Conservation (phyloP, 2,888 invertebrate genomes). For the Augochlorella aurata region DNA sequence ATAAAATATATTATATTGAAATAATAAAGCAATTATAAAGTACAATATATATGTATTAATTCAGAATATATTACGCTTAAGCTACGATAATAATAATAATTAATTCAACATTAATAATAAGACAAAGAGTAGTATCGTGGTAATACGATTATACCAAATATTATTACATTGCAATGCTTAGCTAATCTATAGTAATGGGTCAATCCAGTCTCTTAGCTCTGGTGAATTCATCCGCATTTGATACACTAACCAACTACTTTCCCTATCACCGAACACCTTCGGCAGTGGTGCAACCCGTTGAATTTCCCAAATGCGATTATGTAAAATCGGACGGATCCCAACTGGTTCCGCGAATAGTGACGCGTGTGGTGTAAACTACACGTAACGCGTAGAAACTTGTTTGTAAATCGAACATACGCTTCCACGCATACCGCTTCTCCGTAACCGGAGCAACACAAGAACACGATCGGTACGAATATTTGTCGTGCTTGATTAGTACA, state of each 20-base stretch:
- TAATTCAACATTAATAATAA: background rate
- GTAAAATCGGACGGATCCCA: conserved; percentile 43
- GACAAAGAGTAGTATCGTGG: background rate
- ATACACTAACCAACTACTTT: conserved; percentile 36
- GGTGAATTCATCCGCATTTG: conserved; percentile 12
- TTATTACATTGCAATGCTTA: conserved; percentile 2
- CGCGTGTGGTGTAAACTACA: conserved; percentile 23
- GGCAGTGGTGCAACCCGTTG: conserved; percentile 20
- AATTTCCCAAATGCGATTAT: conserved; percentile 54
- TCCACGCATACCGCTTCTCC: background rate
- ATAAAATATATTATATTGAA: too few relatives aligned
- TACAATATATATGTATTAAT: too few relatives aligned
- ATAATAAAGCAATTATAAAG: too few relatives aligned
- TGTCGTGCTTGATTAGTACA: background rate
- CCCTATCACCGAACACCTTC: conserved; percentile 8
- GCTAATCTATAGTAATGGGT: background rate
- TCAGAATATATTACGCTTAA: background rate
- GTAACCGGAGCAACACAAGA: conserved; percentile 12
- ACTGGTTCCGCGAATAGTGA: conserved; percentile 29
- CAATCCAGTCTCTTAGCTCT: background rate
- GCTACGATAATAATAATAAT: background rate
- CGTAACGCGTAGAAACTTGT: conserved; percentile 47
- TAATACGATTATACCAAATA: background rate
- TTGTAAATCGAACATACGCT: conserved; percentile 28
- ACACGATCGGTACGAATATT: too few relatives aligned